phyloP scores from a whole-genome alignment of 2,888 invertebrate species.

The Fragum fragum region DNA sequence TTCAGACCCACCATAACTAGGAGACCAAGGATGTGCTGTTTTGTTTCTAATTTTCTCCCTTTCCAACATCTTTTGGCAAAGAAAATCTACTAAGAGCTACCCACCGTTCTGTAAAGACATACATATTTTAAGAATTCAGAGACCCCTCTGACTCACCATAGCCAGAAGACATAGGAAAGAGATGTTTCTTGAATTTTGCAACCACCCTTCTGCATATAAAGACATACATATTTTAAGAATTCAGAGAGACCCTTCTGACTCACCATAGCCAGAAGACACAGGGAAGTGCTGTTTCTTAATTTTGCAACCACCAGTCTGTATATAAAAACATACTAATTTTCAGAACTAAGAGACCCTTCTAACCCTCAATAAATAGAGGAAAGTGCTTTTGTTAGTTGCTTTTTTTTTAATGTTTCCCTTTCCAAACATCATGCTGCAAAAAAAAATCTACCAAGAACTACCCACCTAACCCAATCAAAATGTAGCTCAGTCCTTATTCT shows the following conservation, averaged over 20 bases:
- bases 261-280: neutral
- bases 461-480: too few relatives aligned
- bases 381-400: neutral
- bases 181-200: too few relatives aligned
- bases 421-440: neutral
- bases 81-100: neutral
- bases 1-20: neutral
- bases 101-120: neutral
- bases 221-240: too few relatives aligned
- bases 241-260: neutral
- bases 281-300: neutral
- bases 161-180: too few relatives aligned
- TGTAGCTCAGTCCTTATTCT: too few relatives aligned
- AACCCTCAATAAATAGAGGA: neutral
- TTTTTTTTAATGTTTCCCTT: neutral
- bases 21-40: too few relatives aligned
- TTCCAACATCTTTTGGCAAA: neutral
- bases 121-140: too few relatives aligned
- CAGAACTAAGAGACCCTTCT: neutral
- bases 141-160: neutral
- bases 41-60: too few relatives aligned
- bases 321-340: too few relatives aligned
- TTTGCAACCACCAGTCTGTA: neutral
- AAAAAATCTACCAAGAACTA: too few relatives aligned
- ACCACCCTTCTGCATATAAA: too few relatives aligned